Percentiles rank a stretch among this genome's conserved stretches.
phyloP scores from a whole-genome alignment of 2,113 vertebrate genomes.

The Plecotus auritus region DNA sequence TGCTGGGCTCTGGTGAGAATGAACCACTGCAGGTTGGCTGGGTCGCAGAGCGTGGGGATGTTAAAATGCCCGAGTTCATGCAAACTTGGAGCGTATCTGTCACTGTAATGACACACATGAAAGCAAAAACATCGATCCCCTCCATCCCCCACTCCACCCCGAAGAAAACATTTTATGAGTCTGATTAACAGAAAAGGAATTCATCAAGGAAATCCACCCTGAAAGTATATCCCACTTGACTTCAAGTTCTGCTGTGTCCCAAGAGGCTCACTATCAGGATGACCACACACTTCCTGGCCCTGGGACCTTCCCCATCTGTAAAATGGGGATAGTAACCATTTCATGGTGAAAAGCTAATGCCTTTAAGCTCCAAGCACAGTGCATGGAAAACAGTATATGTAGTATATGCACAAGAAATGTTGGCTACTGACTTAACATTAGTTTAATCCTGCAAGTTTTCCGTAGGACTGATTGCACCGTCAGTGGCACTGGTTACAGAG shows the following conservation, averaged over 20 bases:
- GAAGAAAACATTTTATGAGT: neutral
- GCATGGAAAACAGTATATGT: neutral
- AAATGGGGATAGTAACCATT: neutral
- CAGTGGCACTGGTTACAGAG: neutral
- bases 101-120: conserved; percentile 79
- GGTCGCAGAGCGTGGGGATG: conserved; percentile 87
- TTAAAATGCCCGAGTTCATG: conserved; percentile 92
- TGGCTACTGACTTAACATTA: neutral
- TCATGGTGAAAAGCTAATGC: neutral
- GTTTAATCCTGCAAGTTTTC: neutral
- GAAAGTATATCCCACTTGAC: neutral
- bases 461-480: neutral
- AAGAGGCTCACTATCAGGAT: neutral
- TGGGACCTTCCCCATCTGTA: neutral
- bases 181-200: neutral
- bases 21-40: conserved; percentile 86
- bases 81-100: conserved; percentile 85
- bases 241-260: neutral
- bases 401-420: neutral
- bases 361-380: too few species aligned
- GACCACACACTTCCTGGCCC: neutral
- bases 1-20: conserved; percentile 88
- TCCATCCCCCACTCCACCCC: neutral
- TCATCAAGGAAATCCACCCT: neutral
- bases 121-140: neutral